Evolutionary conservation across 2,113 vertebrate genomes (phyloP), one percentile per base, ranked within the genome.

Genomic region (Pterocles gutturalis): DNA sequence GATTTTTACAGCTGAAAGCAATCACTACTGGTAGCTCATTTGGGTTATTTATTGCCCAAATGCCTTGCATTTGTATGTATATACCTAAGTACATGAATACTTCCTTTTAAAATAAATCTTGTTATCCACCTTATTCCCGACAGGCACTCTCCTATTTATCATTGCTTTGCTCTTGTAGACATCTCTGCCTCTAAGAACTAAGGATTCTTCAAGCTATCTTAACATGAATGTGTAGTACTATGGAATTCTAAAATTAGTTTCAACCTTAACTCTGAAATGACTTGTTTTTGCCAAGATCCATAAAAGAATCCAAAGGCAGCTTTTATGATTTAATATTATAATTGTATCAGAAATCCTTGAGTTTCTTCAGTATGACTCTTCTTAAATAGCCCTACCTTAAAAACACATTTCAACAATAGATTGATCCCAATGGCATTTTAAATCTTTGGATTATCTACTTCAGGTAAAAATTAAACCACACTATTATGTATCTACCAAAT

Each of bases 401-500:
- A 97, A 96, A 46, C 10, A 58, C 57, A 95, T 97, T 97, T 96
- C 45, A 96, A 80, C 54, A 96, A 90, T n/a, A 95, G 66, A 95
- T 97, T 96, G 64, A 92, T 97, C 93, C 70, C 87, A 48, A 29
- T 90, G 86, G 70, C 77, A 95, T 95, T 98, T 97, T 79, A 94
- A 97, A 95, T 96, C 79, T 95, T 94, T 58, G 54, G 12, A 24
- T 91, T 96, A 92, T 75, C 69, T 91, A 34, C 87, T 97, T 89
- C 86, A 90, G 94, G 86, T 97, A 96, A 90, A 98, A 98, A 96
- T 97, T 94, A 97, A 95, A 97, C 79, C 51, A 90, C 18, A 8
- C 28, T 87, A 85, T 97, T 98, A 95, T 95, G 34, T 81, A 69
- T 85, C 95, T 95, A 87, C 55, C 43, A 97, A 98, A 97, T 92